Base-by-base conservation (phyloP, 2,113 vertebrate genomes). In the Cariama cristata region DNA sequence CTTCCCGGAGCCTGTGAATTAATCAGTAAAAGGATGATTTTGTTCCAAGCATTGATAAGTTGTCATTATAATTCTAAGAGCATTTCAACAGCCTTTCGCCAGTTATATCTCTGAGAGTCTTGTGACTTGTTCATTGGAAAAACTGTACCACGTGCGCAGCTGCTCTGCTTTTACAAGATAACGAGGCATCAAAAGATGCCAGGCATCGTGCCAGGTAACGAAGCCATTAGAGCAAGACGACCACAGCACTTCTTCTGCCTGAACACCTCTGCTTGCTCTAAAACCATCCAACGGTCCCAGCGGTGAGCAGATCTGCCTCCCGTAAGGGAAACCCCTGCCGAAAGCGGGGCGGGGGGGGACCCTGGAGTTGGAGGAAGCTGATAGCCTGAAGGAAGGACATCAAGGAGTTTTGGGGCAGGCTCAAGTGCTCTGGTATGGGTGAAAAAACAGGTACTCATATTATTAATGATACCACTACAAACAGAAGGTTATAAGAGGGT, bases 111-210 rank as follows among this genome's bases (percentile, higher is more conserved):
- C 93, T 59, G 81, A 73, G 84, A 90, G 94, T 91, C 97, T 73
- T 93, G 89, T 97, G 98, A 98, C 96, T 97, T 73, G 85, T 49
- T 95, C 92, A 45, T 79, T 93, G 95, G 94, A 85, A 96, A 91
- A 96, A 66, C 89, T 20, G 68, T 22, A 86, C 86, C 94, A 97
- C 88, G 88, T 95, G 93, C 85, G 66, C 0, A 1, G 79, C 91
- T 85, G 80, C 86, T 96, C 93, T 95, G 96, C 85, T 95, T 95
- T 83, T 63, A 56, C 81, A 90, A 97, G 98, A 98, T 98, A 98
- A 97, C 12, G 15, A 97, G 95, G 93, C 89, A 96, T 92, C 97
- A 97, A 93, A 97, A 71, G 96, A 85, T 94, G 87, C 88, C 95
- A 96, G 97, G 91, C 97, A 68, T 44, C 3, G 9, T 83, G 91